Base-by-base conservation (phyloP, 2,888 invertebrate genomes). In the Agrypnus murinus region DNA sequence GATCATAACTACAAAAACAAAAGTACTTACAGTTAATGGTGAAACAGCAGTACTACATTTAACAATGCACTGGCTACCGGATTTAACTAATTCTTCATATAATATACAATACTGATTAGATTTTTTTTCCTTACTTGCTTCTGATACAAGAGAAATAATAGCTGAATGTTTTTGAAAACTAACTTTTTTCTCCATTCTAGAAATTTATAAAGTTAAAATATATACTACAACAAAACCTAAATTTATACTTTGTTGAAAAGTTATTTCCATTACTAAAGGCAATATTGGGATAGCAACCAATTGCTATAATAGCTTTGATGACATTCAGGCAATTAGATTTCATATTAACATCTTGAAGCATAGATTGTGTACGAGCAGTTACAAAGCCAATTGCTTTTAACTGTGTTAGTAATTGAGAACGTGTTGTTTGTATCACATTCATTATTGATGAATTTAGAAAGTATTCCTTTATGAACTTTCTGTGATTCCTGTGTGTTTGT, bases 281-380 rank as follows among this genome's bases (percentile, higher is more conserved):
- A 46, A 98, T 85, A 77, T 95, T 95, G 0, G 99, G 98, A 85
- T 98, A 98, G 69, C 95, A 88, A 0, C 98, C 98, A 2, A 95
- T 94, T 25, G 92, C 91, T 34, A 98, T 87, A 1, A 95, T 95
- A 0, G 95, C 94, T 82, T 98, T 98, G 0, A 99, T 92, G 64
- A 98, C 91, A 9, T 95, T 92, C 96, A 96, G 96, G 81, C 93
- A 93, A 78, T 94, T 92, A 0, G 95, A 92, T 86, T 96, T 93
- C 0, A 88, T 84, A 85, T 98, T 98, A 38, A 96, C 88, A 80
- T 95, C 94, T 75, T 92, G 87, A 71, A 95, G 92, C 79, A 93
- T 93, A 3, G 88, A 88, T 0, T 89, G 85, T 1, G 89, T 89
- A 59, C 89, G 83, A 0, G 90, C 73, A 84, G 90, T 88, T 0